A percentile compares a stretch with the other conserved stretches of the same genome.
phyloP scores from a whole-genome alignment of 2,797 vertebrate genomes.

The Gambelia wislizenii region DNA sequence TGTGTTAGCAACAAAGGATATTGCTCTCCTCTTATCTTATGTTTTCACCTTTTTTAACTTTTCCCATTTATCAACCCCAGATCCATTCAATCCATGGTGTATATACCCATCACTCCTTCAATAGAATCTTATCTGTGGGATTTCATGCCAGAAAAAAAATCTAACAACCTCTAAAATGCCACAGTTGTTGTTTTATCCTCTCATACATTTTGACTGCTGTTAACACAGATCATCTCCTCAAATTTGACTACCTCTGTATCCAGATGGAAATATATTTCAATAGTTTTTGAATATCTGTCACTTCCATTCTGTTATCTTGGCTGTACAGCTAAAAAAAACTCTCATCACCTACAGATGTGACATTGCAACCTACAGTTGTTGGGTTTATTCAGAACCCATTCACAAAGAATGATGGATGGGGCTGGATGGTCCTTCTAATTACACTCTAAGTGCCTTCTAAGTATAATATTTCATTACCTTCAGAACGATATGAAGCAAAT shows the following conservation, averaged over 20 bases:
- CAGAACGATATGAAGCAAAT: neutral
- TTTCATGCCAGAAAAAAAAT: neutral
- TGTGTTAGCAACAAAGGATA: neutral
- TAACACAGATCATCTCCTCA: neutral
- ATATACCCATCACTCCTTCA: neutral
- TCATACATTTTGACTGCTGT: neutral
- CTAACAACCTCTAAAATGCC: neutral
- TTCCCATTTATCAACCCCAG: neutral
- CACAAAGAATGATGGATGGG: neutral
- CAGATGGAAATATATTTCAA: neutral
- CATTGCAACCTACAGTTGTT: neutral
- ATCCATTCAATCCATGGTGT: no score
- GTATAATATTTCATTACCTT: neutral
- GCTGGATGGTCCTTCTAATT: neutral
- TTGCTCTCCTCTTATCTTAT: neutral
- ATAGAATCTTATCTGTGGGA: neutral
- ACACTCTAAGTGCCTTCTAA: neutral
- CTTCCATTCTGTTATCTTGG: neutral
- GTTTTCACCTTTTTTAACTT: neutral
- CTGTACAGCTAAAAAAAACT: neutral
- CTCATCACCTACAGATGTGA: neutral
- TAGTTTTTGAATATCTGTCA: neutral
- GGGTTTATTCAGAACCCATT: neutral
- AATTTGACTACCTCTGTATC: neutral
- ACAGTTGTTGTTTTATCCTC: neutral